Base-by-base conservation (phyloP, 2,888 invertebrate species). In the Alloscopus bannaensis region DNA sequence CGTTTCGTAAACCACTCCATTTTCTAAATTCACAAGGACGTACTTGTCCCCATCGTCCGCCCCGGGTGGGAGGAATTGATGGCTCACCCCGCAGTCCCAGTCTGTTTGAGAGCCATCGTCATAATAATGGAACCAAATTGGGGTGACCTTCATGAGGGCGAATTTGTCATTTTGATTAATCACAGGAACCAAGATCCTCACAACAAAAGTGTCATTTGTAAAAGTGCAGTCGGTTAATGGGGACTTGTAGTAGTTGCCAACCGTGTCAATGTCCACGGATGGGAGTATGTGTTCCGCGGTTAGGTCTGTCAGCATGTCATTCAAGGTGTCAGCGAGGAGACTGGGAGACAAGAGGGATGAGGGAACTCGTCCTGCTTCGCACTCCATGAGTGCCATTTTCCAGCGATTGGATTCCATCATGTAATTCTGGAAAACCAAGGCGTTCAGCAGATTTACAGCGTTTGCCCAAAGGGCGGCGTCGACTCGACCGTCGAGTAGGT, bases 211-310 rank as follows among this genome's bases (percentile, higher is more conserved):
- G 40, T 65, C 76, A 28, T 80, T 77, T 2, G 80, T 80, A 36
- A 77, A 80, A 3, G 80, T 80, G 47, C 82, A 82, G 42, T 82
- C 82, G 20, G 82, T 77, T 11, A 82, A n/a, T 0, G 55, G 47
- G 3, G 64, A 52, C 13, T 70, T 68, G 68, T 70, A 82, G 47
- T 82, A 82, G 26, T 78, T 65, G 3, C 73, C 66, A 65, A 78
- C 26, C 18, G 69, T 50, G 24, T 69, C 26, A 18, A 69, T 64
- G 52, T 73, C 22, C 52, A 82, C 62, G 13, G 55, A 59, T 8
- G 78, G 80, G 3, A 29, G 4, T n/a, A 73, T 22, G 22, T 64
- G 50, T 40, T 60, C 6, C 2, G 36, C 16, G 1, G 59, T 24
- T 22, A 78, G 20, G 18, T n/a, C 18, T 26, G 72, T 69, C 45